A percentile compares a stretch with the other conserved stretches of the same genome.
phyloP scores from a whole-genome alignment of 2,797 vertebrate species.

The Salarias fasciatus region DNA sequence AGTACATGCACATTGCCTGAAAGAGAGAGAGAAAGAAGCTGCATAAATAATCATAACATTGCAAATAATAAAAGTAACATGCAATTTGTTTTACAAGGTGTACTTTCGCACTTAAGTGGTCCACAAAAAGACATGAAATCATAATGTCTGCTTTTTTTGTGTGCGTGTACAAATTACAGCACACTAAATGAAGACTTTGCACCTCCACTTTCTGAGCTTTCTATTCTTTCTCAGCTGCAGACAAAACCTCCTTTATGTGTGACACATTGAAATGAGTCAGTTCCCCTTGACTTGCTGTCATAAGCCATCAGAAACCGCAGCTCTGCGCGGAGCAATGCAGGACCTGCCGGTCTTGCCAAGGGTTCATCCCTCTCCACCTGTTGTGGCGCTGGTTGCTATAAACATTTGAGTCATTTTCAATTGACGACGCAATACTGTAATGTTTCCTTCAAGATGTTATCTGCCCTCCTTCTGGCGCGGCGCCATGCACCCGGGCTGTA shows the following conservation, averaged over 20 bases:
- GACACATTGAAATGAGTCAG: conserved; percentile 74
- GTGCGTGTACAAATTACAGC: conserved; percentile 24
- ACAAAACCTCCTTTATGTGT: conserved; percentile 72
- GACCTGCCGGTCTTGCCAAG: conserved; percentile 67
- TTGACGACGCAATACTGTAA: conserved; percentile 90
- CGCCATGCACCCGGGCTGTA: conserved; percentile 76
- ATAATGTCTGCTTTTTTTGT: not conserved
- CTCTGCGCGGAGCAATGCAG: conserved; percentile 55
- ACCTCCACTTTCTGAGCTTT: not conserved
- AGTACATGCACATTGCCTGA: conserved; percentile 6
- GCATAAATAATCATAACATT: conserved; percentile 19
- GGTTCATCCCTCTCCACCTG: conserved; percentile 82
- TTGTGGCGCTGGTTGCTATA: conserved; percentile 97
- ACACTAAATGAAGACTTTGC: not conserved
- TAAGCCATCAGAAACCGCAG: conserved; percentile 77
- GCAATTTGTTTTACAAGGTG: conserved; percentile 66
- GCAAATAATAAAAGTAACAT: conserved; percentile 36
- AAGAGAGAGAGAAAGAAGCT: conserved; percentile 28
- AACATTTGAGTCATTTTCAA: conserved; percentile 91
- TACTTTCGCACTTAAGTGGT: conserved; percentile 35
- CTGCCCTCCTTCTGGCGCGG: conserved; percentile 81
- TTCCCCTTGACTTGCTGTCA: conserved; percentile 78
- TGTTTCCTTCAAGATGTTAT: conserved; percentile 96
- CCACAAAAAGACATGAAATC: conserved; percentile 8
- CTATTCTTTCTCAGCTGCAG: conserved; percentile 24